Conservation (phyloP, 2,888 invertebrate genomes). For the Acanthopleura granulata region DNA sequence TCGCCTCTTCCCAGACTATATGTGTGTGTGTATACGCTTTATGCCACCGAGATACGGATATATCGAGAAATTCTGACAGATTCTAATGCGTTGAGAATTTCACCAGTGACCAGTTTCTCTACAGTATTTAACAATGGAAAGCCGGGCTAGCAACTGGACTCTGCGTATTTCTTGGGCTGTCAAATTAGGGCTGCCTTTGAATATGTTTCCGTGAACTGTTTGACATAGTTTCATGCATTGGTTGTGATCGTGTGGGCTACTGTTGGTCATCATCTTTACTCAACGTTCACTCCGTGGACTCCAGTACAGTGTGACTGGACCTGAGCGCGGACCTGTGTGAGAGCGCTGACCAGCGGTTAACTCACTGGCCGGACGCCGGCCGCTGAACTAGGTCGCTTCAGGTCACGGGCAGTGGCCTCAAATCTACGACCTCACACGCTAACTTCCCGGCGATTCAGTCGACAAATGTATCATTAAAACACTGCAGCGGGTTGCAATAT, state of each 20-base stretch:
- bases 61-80: too few species aligned
- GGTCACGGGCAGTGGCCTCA: conserved; percentile 11
- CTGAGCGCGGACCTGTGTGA: too few species aligned
- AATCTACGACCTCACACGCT: too few species aligned
- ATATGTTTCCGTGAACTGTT: neutral
- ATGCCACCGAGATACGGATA: neutral
- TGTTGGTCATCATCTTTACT: neutral
- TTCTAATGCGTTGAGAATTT: too few species aligned
- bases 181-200: neutral
- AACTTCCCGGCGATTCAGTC: too few species aligned
- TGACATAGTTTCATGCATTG: neutral
- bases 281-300: neutral
- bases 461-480: too few species aligned
- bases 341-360: too few species aligned
- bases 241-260: neutral
- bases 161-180: neutral
- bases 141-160: neutral
- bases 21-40: neutral
- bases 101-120: too few species aligned
- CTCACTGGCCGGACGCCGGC: neutral
- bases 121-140: too few species aligned
- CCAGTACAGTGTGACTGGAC: neutral
- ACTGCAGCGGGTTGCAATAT: too few species aligned
- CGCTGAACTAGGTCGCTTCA: conserved; percentile 15
- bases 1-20: neutral